Conservation (phyloP, 2,113 vertebrate species). For the Colistium nudipinnis region DNA sequence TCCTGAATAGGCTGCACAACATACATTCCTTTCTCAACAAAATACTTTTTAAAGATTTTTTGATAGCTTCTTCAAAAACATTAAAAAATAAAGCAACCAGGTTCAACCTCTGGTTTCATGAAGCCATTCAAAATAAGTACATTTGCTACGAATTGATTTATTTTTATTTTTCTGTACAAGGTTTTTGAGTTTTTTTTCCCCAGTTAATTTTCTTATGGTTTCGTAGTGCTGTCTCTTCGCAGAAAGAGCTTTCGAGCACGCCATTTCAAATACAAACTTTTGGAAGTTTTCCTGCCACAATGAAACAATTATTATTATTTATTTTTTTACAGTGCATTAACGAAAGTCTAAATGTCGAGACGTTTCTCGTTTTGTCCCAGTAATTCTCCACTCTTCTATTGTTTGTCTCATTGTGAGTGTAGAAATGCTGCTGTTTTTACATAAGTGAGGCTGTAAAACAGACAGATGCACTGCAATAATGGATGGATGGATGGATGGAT, state of each 20-base stretch:
- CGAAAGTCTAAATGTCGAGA: too few species aligned
- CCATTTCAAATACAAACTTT: not conserved
- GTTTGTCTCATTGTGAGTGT: too few species aligned
- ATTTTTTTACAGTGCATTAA: too few species aligned
- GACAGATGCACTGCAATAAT: too few species aligned
- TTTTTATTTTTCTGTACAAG: not conserved
- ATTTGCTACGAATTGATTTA: not conserved
- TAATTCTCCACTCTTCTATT: too few species aligned
- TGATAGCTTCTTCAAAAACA: not conserved
- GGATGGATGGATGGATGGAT: slow-evolving; percentile 5
- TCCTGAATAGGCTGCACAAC: not conserved
- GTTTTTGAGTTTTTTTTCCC: not conserved
- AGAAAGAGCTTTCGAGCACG: not conserved
- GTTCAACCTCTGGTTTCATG: not conserved
- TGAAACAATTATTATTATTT: too few species aligned
- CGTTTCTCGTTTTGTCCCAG: too few species aligned
- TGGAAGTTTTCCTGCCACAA: not conserved
- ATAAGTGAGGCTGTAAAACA: slow-evolving; percentile 35
- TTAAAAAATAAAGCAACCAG: not conserved
- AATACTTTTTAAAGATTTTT: too few species aligned
- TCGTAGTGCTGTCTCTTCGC: too few species aligned
- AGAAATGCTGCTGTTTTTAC: slow-evolving; percentile 30
- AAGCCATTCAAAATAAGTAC: not conserved
- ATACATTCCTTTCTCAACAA: too few species aligned
- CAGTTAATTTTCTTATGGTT: not conserved